Conservation (phyloP, 2,113 vertebrate genomes). For the Lontra canadensis region DNA sequence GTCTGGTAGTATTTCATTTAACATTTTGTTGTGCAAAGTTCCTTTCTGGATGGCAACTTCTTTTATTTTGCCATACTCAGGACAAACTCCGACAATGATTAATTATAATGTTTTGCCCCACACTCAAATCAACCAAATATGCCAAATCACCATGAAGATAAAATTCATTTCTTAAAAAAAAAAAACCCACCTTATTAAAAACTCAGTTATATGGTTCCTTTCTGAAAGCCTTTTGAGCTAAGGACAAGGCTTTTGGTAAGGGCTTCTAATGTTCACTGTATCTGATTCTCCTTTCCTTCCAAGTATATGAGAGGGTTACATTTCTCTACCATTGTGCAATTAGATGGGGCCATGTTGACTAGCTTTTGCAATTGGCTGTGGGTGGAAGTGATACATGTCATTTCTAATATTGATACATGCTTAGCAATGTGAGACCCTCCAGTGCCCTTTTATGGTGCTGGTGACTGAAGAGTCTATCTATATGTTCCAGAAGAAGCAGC, state of each 20-base stretch:
- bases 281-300: neutral
- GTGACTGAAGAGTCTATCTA: neutral
- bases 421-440: neutral
- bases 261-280: neutral
- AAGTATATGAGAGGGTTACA: neutral
- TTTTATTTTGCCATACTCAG: slow-evolving; percentile 21
- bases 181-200: neutral
- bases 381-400: neutral
- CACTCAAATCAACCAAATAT: neutral
- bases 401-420: neutral
- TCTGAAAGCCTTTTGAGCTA: neutral
- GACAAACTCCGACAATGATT: neutral
- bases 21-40: slow-evolving; percentile 61
- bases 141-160: slow-evolving; percentile 9
- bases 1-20: slow-evolving; percentile 67
- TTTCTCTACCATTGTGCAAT: neutral
- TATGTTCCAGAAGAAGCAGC: neutral
- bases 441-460: neutral
- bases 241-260: neutral
- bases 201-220: neutral
- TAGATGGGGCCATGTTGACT: neutral
- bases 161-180: neutral
- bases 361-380: neutral
- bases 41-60: slow-evolving; percentile 65
- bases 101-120: neutral